A percentile compares a stretch with the other conserved stretches of the same genome.
phyloP scores from a whole-genome alignment of 2,888 invertebrate species.

The Macrosoma leucophasiata region DNA sequence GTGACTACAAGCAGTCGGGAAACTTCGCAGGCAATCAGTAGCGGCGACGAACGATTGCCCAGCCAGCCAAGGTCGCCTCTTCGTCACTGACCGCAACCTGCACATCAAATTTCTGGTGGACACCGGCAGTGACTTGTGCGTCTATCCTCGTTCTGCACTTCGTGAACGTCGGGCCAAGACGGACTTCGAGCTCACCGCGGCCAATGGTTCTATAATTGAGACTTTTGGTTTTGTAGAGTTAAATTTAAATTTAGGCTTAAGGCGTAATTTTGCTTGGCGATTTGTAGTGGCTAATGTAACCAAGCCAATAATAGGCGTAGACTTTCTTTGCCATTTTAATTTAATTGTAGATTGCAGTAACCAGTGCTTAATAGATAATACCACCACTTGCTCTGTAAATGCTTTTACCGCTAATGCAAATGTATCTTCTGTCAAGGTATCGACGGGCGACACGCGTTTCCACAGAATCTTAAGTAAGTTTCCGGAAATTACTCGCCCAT shows the following conservation, averaged over 20 bases:
- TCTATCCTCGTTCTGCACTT: slow-evolving; percentile 21
- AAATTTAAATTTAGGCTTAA: slow-evolving; percentile 30
- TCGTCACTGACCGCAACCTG: slow-evolving; percentile 19
- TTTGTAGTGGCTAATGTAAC: slow-evolving; percentile 35
- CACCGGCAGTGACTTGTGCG: slow-evolving; percentile 19
- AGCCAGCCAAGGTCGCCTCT: slow-evolving; percentile 19
- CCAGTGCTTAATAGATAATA: slow-evolving; percentile 18
- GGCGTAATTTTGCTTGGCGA: slow-evolving; percentile 30
- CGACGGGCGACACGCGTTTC: slow-evolving; percentile 7
- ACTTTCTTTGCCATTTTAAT: slow-evolving; percentile 30
- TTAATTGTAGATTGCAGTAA: slow-evolving; percentile 30
- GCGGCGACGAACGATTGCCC: slow-evolving; percentile 27
- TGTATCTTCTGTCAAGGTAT: slow-evolving; percentile 7
- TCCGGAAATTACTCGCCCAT: slow-evolving; percentile 19
- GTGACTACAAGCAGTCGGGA: slow-evolving; percentile 14
- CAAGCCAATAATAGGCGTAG: slow-evolving; percentile 35
- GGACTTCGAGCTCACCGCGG: slow-evolving; percentile 29
- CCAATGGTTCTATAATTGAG: slow-evolving; percentile 30
- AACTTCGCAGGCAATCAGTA: slow-evolving; percentile 26
- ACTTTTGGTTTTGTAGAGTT: slow-evolving; percentile 29
- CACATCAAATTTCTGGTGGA: slow-evolving; percentile 17
- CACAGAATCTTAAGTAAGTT: slow-evolving; percentile 8
- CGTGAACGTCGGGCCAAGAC: slow-evolving; percentile 19
- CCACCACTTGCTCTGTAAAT: slow-evolving; percentile 6
- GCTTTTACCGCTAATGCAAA: slow-evolving; percentile 2